Conservation (phyloP, 2,888 invertebrate genomes). For the Pheosia gnoma region DNA sequence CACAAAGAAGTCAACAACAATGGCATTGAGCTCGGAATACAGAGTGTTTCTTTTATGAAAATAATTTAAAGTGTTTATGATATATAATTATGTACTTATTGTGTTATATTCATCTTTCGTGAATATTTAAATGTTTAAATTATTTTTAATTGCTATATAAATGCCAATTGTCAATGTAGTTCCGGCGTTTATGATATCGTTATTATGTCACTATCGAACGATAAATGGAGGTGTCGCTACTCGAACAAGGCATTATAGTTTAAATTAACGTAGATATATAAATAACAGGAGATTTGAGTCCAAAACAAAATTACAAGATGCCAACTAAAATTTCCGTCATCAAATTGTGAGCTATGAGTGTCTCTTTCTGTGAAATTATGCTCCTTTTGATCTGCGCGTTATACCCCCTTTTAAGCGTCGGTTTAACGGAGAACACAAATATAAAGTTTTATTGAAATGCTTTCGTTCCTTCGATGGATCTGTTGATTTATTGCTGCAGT, state of each 20-base stretch:
- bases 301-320: too few relatives aligned
- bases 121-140: too few relatives aligned
- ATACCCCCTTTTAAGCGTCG: not conserved
- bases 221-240: too few relatives aligned
- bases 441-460: conserved; percentile 45
- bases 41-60: conserved; percentile 16
- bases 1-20: conserved; percentile 24
- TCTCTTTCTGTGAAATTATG: not conserved
- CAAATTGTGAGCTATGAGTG: too few relatives aligned
- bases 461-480: conserved; percentile 26
- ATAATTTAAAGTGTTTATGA: conserved; percentile 12
- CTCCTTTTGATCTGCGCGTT: conserved; percentile 7
- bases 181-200: too few relatives aligned
- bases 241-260: too few relatives aligned
- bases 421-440: conserved; percentile 29
- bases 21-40: conserved; percentile 18
- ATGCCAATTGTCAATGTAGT: not conserved
- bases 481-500: conserved; percentile 30
- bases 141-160: not conserved
- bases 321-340: too few relatives aligned
- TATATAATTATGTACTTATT: too few relatives aligned
- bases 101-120: too few relatives aligned
- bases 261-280: too few relatives aligned
- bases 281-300: too few relatives aligned
- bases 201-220: too few relatives aligned